Evolutionary conservation across 64 coral and sea anemone species (phyloP), one percentile per base, ranked within the genome.

Genomic region (Stichodactyla mertensii): DNA sequence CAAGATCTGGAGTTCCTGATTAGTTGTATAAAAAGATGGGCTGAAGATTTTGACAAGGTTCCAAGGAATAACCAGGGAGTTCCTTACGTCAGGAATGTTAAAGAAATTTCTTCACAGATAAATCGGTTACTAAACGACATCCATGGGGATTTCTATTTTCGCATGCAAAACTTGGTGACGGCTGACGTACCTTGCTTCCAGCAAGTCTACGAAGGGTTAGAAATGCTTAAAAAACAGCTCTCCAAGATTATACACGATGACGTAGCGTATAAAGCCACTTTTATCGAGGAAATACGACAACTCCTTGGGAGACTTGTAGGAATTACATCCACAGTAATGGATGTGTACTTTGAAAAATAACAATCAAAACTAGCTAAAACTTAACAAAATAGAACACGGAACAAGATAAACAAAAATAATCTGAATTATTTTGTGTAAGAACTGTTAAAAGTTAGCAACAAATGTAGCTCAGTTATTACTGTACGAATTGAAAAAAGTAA

Each of bases 271-370:
- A 96, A 96, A 28, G 94, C 94, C 19, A 92, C 94, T 7, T 96
- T 96, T 54, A 96, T 96, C 36, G 94, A 96, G 58, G 94, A 96
- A 86, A 96, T 96, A 51, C 94, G 94, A 18, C 94, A 96, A 19
- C 86, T 96, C 62, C 86, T 96, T 7, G 94, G 94, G 5, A 89
- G 86, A 54, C 71, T 96, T 5, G 84, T 80, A 12, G 94, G 94
- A 27, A 70, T 93, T 51, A 90, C 91, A 69, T 84, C 91, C 27
- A 96, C 94, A 16, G 93, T 96, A 70, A 55, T 96, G 36, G 91
- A 96, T 36, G 89, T 96, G 11, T 96, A 96, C 69, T 96, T 90
- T 86, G 93, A 95, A 18, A 88, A 95, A 86, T 95, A 61, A 86
- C 69, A 13, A 27, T 74, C 8, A n/a, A 74, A 66, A 66, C 62